Base-by-base conservation (phyloP, 2,888 invertebrate genomes). In the Meandrusa payeni region DNA sequence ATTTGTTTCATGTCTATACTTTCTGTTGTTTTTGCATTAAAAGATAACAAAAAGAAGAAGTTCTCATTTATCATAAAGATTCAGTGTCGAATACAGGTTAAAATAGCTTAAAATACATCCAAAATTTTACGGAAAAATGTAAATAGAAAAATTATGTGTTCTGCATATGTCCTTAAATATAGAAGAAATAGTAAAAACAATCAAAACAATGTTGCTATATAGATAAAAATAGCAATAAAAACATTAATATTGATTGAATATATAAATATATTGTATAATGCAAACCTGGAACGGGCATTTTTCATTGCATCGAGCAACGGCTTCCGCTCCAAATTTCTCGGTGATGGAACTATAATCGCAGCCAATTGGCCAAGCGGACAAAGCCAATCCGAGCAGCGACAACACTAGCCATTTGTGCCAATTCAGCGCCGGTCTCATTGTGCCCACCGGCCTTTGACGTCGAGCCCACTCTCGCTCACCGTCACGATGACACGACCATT, bases 291-390 rank as follows among this genome's bases (percentile, higher is more conserved):
- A 88, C 43, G 87, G 87, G 59, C 87, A 88, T 76, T 86, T 88
- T 69, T 86, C 83, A 73, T 78, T 78, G 78, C 87, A 88, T 59
- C 78, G 76, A 59, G 70, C 76, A 62, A 85, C 80, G 38, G 86
- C 87, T 79, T 87, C 87, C 85, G 85, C 74, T 82, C 85, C 85
- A 81, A 87, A 87, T 83, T 81, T 86, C 81, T 86, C 82, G 61
- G 83, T 82, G 83, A 82, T 82, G 83, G 81, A 75, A 75, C 77
- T 78, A 72, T 85, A 85, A 85, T 87, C 86, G 83, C 83, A 77
- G 70, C 74, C 86, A 87, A 87, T 86, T 87, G 83, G 78, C 67
- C 75, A 78, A 70, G 76, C 86, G 86, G 86, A 85, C 87, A 86
- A 82, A 83, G 85, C 85, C 82, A 87, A 85, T 85, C 86, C 86